Conservation (phyloP, 1,140 invertebrate species). For the Euglossa dilemma region DNA sequence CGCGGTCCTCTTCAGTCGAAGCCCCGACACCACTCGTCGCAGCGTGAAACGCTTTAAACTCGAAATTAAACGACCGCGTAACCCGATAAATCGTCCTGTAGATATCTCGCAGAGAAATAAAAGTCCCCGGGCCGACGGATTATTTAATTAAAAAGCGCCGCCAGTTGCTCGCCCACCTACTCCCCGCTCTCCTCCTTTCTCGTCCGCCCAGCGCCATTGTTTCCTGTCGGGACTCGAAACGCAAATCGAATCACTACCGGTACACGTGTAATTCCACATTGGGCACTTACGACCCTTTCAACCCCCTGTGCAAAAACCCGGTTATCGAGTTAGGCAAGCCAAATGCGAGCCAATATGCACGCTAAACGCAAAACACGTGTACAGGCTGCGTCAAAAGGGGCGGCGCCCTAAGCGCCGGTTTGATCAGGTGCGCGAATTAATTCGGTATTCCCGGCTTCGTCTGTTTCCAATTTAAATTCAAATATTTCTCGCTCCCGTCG, state of each 20-base stretch:
- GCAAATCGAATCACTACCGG: conserved; percentile 56
- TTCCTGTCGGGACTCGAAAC: conserved; percentile 25
- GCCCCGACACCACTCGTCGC: background rate
- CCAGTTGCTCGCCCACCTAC: background rate
- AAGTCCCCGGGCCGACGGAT: conserved; percentile 58
- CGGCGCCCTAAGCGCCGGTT: too few relatives aligned
- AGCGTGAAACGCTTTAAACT: conserved; percentile 47
- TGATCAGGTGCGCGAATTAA: too few relatives aligned
- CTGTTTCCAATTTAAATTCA: too few relatives aligned
- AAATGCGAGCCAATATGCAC: conserved; percentile 33
- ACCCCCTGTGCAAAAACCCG: conserved; percentile 49
- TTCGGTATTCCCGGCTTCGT: too few relatives aligned
- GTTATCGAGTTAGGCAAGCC: conserved; percentile 56
- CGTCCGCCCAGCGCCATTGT: conserved; percentile 11
- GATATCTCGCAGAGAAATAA: conserved; percentile 62
- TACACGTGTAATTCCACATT: conserved; percentile 56
- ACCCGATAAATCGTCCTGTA: conserved; percentile 66
- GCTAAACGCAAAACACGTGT: background rate
- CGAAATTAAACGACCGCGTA: conserved; percentile 68
- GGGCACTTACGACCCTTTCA: conserved; percentile 58
- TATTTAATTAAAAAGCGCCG: conserved; percentile 69
- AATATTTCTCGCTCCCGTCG: too few relatives aligned
- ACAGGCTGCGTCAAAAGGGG: background rate
- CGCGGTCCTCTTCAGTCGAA: conserved; percentile 5
- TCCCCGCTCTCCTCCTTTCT: background rate